Evolutionary conservation across 1,140 invertebrate species (phyloP), one percentile per base, ranked within the genome.

Genomic region (Galleria mellonella): DNA sequence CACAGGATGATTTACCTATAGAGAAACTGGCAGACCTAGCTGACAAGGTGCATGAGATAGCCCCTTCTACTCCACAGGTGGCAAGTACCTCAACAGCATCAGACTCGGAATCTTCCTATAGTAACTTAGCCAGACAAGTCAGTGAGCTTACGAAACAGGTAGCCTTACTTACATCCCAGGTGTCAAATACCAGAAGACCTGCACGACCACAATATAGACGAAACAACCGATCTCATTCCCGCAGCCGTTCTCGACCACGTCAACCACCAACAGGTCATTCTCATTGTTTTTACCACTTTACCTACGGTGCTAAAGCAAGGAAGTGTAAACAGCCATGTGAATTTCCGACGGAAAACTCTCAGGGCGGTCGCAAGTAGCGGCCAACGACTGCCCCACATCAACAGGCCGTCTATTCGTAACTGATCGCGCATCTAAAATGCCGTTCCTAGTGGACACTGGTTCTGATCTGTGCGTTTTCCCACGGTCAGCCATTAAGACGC

Each of bases 401-500:
- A 17, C 30, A n/a, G 32, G 43, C 29, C 43, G 32, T 11, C 27
- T 45, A n/a, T 43, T 43, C 32, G 42, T 43, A 5, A 23, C 17
- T 5, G 43, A 45, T 30, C 11, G 27, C 10, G 11, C 2, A 10
- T 45, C 43, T 5, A 45, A 37, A 28, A n/a, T 37, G 8, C 43
- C 36, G 11, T 45, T 45, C 23, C 30, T 40, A 4, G 27, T 40
- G 5, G 38, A 30, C 30, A 37, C 35, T 14, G 35, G 35, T 9
- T 17, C 9, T 31, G 43, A 43, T 9, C 7, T 91, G 90, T 0
- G 88, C 81, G 37, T 96, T 96, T 70, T 88, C 88, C 12, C 60
- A 94, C 1, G 90, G 28, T 30, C 23, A 89, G 51, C 11, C 9
- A 3, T 35, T 1, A 23, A 30, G 11, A 10, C 52, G 15, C 23